Evolutionary conservation across 2,888 invertebrate genomes (phyloP).

Genomic region (Phrixothrix hirtus): DNA sequence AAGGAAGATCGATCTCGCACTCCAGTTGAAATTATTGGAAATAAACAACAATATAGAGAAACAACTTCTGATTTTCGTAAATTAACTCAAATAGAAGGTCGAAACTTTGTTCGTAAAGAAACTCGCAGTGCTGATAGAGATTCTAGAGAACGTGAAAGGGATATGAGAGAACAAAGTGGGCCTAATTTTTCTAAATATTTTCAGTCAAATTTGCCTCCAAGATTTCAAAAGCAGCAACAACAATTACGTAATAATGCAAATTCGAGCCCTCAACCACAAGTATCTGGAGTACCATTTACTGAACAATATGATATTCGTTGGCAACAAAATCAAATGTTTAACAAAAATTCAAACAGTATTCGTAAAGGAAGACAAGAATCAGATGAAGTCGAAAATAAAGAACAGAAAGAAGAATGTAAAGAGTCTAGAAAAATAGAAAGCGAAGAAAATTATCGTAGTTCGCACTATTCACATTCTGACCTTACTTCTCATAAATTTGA

Average conservation of each 20-base stretch:
- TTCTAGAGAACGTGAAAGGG: slow-evolving; percentile 49
- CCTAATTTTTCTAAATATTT: slow-evolving; percentile 72
- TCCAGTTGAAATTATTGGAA: slow-evolving; percentile 18
- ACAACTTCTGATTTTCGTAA: slow-evolving; percentile 46
- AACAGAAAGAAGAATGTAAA: slow-evolving; percentile 45
- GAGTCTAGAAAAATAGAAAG: slow-evolving; percentile 49
- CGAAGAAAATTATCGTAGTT: slow-evolving; percentile 47
- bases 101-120: slow-evolving; percentile 53
- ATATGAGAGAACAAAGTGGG: slow-evolving; percentile 61
- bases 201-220: slow-evolving; percentile 82
- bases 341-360: slow-evolving; percentile 19
- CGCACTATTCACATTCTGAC: slow-evolving; percentile 43
- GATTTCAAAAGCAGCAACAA: slow-evolving; percentile 82
- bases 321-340: slow-evolving; percentile 32
- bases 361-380: slow-evolving; percentile 27
- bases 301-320: slow-evolving; percentile 45
- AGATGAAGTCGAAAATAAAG: slow-evolving; percentile 35
- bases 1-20: slow-evolving; percentile 43
- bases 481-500: slow-evolving; percentile 42
- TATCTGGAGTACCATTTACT: slow-evolving; percentile 37
- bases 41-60: slow-evolving; percentile 21
- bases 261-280: slow-evolving; percentile 44
- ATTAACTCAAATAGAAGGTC: slow-evolving; percentile 54
- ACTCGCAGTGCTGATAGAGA: slow-evolving; percentile 43
- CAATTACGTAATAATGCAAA: slow-evolving; percentile 58